Evolutionary conservation across 2,888 invertebrate species (phyloP).

Genomic region (Tinea trinotella): DNA sequence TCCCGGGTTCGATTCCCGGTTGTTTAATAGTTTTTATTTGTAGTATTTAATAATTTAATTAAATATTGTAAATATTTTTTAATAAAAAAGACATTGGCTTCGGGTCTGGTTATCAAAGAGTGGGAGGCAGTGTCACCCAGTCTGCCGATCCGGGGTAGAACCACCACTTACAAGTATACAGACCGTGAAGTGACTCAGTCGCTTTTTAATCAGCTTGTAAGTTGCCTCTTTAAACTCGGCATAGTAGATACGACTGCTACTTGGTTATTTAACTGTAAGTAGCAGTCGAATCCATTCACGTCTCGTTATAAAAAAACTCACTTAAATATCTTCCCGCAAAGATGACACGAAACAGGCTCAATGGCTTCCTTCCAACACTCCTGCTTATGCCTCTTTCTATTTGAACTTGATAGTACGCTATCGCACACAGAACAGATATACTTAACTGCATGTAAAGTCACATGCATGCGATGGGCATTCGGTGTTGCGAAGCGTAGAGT

Average conservation of each 20-base stretch:
- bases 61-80: neutral
- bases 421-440: conserved; percentile 24
- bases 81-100: neutral
- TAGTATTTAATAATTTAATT: too few relatives aligned
- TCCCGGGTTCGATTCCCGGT: too few relatives aligned
- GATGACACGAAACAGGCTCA: conserved; percentile 30
- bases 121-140: too few relatives aligned
- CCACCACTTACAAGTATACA: too few relatives aligned
- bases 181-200: too few relatives aligned
- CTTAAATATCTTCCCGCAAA: conserved; percentile 41
- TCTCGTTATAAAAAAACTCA: conserved; percentile 34
- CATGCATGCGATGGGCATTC: conserved; percentile 40
- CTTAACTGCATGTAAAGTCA: conserved; percentile 34
- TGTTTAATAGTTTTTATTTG: too few relatives aligned
- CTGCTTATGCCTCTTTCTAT: conserved; percentile 13
- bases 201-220: too few relatives aligned
- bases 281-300: neutral
- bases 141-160: too few relatives aligned
- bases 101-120: too few relatives aligned
- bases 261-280: too few relatives aligned
- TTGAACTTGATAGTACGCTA: conserved; percentile 1
- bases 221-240: too few relatives aligned
- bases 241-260: too few relatives aligned
- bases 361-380: conserved; percentile 24
- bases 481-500: conserved; percentile 49